Percentiles rank a stretch among this genome's conserved stretches.
These are phyloP conservation scores for Drosophila punjabiensis DNA, from an alignment of 1,140 invertebrate genomes.

Conservation along the genomic window DNA sequence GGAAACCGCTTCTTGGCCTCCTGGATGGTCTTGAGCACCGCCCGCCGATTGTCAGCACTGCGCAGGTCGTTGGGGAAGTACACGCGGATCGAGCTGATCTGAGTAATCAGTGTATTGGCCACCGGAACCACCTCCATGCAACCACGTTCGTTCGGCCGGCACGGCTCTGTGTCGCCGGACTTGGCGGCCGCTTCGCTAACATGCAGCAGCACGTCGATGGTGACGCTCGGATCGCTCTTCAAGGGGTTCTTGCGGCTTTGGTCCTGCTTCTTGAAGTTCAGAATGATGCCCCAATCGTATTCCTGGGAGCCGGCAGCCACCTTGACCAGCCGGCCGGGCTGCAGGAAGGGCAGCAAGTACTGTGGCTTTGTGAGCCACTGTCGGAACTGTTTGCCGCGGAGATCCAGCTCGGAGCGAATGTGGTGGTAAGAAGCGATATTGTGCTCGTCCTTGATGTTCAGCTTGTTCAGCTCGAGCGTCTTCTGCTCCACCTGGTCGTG, in stretches of 20 bases:
- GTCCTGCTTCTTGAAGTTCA: constrained; percentile 95
- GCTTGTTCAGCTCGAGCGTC: constrained; percentile 88
- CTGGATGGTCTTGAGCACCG: constrained; percentile 94
- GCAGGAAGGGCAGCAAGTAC: constrained; percentile 96
- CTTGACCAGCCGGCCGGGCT: constrained; percentile 97
- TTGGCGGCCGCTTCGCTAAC: constrained; percentile 88
- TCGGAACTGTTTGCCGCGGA: constrained; percentile 91
- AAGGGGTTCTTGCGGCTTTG: constrained; percentile 87
- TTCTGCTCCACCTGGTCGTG: constrained; percentile 92
- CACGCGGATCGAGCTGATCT: constrained; percentile 95
- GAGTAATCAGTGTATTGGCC: constrained; percentile 91
- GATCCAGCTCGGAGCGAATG: constrained; percentile 93
- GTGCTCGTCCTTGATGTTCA: constrained; percentile 91
- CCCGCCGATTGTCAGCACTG: constrained; percentile 92
- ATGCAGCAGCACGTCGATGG: constrained; percentile 94
- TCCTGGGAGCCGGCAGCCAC: constrained; percentile 94
- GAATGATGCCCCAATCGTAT: constrained; percentile 98
- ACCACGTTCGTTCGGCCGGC: constrained; percentile 85
- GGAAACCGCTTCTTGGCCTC: constrained; percentile 96
- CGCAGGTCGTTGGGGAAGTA: constrained; percentile 96
- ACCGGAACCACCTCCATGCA: constrained; percentile 95
- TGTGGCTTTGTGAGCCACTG: constrained; percentile 93
- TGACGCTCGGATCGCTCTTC: constrained; percentile 87
- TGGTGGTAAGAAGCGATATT: constrained; percentile 94
- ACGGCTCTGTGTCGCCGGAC: constrained; percentile 89